Conservation (phyloP, 2,797 vertebrate species). For the Cygnus olor region DNA sequence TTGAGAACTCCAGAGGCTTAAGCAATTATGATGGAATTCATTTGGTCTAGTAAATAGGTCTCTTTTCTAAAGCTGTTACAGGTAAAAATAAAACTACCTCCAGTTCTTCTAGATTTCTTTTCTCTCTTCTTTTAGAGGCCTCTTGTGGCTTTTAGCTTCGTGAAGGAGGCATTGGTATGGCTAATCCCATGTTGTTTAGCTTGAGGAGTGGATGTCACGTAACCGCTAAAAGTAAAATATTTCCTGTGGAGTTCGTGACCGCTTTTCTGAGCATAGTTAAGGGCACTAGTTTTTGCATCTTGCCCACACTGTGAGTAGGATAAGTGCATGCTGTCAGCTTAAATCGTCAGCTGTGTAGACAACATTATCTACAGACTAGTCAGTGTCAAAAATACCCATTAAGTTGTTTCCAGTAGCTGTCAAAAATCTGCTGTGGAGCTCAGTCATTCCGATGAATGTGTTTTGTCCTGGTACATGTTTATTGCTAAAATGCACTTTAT, state of each 20-base stretch:
- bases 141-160: not conserved
- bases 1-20: not conserved
- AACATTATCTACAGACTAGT: not conserved
- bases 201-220: not conserved
- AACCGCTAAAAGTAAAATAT: not conserved
- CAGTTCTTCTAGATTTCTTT: not conserved
- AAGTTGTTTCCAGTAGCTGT: constrained; percentile 2
- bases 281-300: not conserved
- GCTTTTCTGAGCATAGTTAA: not conserved
- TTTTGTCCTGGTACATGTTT: not conserved
- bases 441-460: not conserved
- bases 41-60: not conserved
- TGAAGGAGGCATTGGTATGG: not conserved
- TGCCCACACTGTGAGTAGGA: not conserved
- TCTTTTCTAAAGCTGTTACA: not conserved
- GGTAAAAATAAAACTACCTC: not conserved
- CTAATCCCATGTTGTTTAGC: not conserved
- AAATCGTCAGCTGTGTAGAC: not conserved
- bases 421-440: not conserved
- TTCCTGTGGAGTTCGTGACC: not conserved
- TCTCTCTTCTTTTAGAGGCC: not conserved
- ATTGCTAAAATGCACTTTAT: not conserved
- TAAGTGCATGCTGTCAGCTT: not conserved
- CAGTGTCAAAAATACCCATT: not conserved
- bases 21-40: not conserved